Evolutionary conservation across 2,113 vertebrate species (phyloP).

Genomic region (Sakesphorus luctuosus): DNA sequence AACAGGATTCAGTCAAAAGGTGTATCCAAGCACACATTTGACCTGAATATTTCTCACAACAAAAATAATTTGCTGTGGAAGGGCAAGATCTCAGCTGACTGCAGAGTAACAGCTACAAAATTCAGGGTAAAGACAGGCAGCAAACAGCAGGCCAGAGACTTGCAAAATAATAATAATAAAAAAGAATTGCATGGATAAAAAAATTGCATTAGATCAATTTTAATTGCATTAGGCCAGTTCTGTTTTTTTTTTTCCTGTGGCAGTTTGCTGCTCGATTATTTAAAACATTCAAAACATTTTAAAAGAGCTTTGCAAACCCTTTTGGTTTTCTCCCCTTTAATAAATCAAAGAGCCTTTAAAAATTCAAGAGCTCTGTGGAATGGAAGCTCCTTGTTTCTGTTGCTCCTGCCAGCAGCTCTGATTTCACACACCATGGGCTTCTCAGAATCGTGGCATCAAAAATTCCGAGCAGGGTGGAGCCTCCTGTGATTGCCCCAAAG

Average conservation of each 20-base stretch:
- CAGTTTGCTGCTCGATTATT: neutral
- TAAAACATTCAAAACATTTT: neutral
- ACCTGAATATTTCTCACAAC: neutral
- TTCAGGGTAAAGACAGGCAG: neutral
- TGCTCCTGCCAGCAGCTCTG: neutral
- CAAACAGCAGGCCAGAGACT: neutral
- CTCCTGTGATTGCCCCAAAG: neutral
- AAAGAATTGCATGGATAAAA: neutral
- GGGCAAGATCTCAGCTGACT: neutral
- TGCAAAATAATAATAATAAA: neutral
- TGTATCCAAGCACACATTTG: neutral
- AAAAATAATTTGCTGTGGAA: neutral
- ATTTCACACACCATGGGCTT: neutral
- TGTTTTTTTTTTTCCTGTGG: neutral
- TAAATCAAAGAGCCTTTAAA: slow-evolving; percentile 36
- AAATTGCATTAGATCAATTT: neutral
- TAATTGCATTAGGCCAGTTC: neutral
- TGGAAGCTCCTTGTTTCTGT: neutral
- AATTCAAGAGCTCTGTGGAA: slow-evolving; percentile 10
- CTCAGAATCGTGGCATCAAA: neutral
- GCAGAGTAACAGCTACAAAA: neutral
- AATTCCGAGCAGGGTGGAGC: neutral
- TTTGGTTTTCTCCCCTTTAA: neutral
- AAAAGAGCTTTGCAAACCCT: neutral
- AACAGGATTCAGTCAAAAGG: neutral